These are phyloP conservation scores for Trichopria drosophilae DNA, from an alignment of 2,888 invertebrate species.

Conservation along the genomic window DNA sequence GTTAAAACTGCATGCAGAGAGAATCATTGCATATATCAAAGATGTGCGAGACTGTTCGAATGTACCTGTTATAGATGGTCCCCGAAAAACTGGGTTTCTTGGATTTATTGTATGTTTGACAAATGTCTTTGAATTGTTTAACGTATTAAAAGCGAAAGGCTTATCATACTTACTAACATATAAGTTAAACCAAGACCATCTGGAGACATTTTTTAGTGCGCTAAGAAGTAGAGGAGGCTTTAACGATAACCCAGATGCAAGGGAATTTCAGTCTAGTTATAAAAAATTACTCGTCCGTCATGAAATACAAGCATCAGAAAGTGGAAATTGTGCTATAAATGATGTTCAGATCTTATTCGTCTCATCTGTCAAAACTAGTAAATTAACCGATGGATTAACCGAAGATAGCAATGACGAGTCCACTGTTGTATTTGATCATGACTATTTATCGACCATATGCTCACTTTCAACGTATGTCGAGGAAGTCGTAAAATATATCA, in stretches of 20 bases:
- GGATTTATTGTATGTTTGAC: no score
- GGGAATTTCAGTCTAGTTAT: constrained; percentile 11
- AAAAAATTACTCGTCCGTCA: constrained; percentile 16
- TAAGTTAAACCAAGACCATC: no score
- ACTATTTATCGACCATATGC: constrained; percentile 14
- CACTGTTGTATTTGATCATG: constrained; percentile 11
- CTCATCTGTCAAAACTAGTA: neutral
- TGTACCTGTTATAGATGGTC: no score
- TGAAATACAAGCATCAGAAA: constrained; percentile 16
- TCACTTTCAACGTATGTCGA: no score
- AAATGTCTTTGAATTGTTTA: no score
- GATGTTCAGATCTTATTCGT: constrained; percentile 15
- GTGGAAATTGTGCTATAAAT: constrained; percentile 9
- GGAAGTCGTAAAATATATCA: no score
- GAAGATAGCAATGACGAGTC: neutral
- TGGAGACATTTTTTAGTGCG: constrained; percentile 19
- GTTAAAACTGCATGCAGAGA: no score
- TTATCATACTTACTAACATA: no score
- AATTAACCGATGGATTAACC: neutral
- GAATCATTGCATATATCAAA: no score
- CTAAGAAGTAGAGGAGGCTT: constrained; percentile 16
- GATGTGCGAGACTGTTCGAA: no score
- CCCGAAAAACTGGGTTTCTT: no score
- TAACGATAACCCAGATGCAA: constrained; percentile 15
- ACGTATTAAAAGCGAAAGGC: no score